Conservation (phyloP, 2,113 vertebrate species). For the Scomber japonicus region DNA sequence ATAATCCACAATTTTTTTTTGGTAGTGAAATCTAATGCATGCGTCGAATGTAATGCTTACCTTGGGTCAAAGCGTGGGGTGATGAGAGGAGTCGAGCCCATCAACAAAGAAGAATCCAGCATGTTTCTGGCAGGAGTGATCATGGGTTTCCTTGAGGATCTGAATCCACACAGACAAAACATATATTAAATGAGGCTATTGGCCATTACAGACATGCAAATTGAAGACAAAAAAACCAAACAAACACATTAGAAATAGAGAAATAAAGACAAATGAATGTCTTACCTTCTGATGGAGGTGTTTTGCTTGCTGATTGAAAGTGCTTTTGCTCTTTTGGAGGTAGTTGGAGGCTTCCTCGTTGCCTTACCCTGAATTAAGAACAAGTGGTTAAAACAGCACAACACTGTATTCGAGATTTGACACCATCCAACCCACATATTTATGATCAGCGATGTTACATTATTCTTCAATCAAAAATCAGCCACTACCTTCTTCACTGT, state of each 20-base stretch:
- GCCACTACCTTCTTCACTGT: conserved; percentile 73
- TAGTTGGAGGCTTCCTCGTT: conserved; percentile 76
- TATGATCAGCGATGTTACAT: neutral
- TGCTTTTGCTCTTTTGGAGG: conserved; percentile 78
- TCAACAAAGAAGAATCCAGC: conserved; percentile 79
- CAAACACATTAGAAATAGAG: neutral
- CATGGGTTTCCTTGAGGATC: conserved; percentile 79
- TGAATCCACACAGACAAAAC: conserved; percentile 40
- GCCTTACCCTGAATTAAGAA: conserved; percentile 67
- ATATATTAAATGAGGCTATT: neutral
- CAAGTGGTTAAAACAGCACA: neutral
- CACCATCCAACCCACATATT: too few relatives aligned
- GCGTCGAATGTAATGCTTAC: conserved; percentile 38
- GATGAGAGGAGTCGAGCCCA: conserved; percentile 83
- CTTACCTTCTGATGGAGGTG: conserved; percentile 74
- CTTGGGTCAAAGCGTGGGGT: conserved; percentile 86
- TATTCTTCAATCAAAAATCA: neutral
- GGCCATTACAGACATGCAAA: too few relatives aligned
- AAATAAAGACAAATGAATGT: neutral
- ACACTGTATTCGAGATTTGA: neutral
- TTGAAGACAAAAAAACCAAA: neutral
- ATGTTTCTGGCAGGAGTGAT: conserved; percentile 80
- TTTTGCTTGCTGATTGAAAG: conserved; percentile 74
- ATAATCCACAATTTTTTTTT: too few relatives aligned
- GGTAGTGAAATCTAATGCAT: neutral